Percentiles rank a stretch among this genome's conserved stretches.
Evolutionary conservation across 2,797 vertebrate species (phyloP).

Genomic region (Smutsia temminckii): DNA sequence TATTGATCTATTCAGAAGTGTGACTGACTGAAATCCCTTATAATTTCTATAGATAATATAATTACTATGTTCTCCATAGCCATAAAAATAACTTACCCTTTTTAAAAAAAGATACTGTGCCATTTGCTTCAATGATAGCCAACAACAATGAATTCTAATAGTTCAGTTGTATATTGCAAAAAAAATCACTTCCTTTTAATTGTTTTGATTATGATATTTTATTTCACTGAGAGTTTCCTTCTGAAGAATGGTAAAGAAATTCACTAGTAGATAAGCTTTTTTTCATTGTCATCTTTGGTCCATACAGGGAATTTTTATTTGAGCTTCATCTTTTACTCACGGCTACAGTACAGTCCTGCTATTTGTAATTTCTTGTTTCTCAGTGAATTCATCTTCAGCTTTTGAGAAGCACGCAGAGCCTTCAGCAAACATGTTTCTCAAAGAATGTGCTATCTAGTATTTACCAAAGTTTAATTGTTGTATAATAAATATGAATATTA

Average conservation of each 20-base stretch:
- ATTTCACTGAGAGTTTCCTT: not conserved
- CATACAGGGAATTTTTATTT: not conserved
- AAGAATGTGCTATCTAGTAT: not conserved
- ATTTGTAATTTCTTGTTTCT: not conserved
- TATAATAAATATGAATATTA: not conserved
- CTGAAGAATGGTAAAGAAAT: not conserved
- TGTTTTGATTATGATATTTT: not conserved
- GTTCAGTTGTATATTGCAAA: not conserved
- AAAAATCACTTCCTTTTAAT: not conserved
- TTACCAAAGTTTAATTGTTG: not conserved
- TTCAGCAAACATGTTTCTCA: not conserved
- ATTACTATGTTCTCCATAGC: not conserved
- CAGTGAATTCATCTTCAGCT: not conserved
- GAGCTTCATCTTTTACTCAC: not conserved
- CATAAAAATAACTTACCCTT: conserved; percentile 4
- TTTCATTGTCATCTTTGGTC: not conserved
- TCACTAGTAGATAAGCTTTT: not conserved
- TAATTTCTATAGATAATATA: conserved; percentile 35
- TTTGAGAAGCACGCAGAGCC: not conserved
- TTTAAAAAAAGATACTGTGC: not conserved
- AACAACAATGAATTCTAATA: not conserved
- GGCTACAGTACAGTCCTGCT: not conserved
- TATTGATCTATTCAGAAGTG: not conserved
- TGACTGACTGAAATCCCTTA: not conserved
- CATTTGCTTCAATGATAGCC: not conserved